Evolutionary conservation across 2,888 invertebrate genomes (phyloP).

Genomic region (Platynereis dumerilii): DNA sequence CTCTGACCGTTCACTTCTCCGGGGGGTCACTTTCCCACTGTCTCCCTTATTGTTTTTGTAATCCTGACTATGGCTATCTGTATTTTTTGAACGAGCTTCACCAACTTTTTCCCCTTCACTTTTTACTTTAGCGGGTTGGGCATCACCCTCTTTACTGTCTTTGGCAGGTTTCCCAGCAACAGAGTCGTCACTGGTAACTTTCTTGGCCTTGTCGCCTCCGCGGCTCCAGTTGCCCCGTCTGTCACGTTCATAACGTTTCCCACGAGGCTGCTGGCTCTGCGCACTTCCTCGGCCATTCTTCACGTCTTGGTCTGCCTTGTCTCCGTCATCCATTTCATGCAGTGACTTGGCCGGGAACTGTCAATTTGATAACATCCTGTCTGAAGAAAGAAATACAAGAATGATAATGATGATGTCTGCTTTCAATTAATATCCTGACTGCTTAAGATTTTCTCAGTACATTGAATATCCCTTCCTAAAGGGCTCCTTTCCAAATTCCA

Average conservation of each 20-base stretch:
- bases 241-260: constrained; percentile 22
- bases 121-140: neutral
- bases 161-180: neutral
- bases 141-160: neutral
- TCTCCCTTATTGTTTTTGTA: constrained; percentile 3
- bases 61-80: neutral
- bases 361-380: too few species aligned
- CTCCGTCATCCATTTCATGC: too few species aligned
- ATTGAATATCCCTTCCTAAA: too few species aligned
- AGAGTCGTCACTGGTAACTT: neutral
- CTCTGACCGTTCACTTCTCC: neutral
- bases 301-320: too few species aligned
- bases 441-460: too few species aligned
- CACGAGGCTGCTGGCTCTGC: constrained; percentile 10
- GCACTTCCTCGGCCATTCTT: neutral
- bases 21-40: neutral
- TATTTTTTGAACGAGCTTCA: neutral
- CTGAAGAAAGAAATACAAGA: too few species aligned
- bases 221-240: constrained; percentile 16
- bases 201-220: neutral
- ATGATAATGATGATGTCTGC: too few species aligned
- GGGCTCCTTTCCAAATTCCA: too few species aligned
- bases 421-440: too few species aligned
- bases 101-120: neutral
- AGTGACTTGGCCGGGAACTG: too few species aligned